Conservation (phyloP, 2,113 vertebrate species). For the Podarcis muralis region DNA sequence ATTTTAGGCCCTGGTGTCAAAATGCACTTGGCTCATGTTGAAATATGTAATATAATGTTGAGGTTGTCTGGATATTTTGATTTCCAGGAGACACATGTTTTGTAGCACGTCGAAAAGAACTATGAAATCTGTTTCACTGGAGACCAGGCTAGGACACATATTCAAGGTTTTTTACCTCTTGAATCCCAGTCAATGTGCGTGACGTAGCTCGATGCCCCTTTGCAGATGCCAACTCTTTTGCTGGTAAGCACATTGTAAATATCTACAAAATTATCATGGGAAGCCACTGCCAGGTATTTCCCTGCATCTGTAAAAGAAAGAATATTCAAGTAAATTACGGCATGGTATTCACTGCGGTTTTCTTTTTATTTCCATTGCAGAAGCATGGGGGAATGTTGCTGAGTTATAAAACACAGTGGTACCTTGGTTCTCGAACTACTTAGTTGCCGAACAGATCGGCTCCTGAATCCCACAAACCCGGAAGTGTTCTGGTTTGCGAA, state of each 20-base stretch:
- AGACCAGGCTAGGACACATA: background rate
- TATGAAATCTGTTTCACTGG: background rate
- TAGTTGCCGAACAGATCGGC: too few species aligned
- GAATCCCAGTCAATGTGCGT: constrained; percentile 98
- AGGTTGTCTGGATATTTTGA: too few species aligned
- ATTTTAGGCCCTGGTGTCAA: too few species aligned
- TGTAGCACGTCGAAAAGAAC: background rate
- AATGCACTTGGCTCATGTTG: too few species aligned
- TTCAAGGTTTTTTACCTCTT: constrained; percentile 79
- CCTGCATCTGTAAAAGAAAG: constrained; percentile 84
- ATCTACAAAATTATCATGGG: constrained; percentile 98
- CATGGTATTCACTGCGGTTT: background rate
- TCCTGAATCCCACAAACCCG: too few species aligned
- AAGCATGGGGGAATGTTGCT: background rate
- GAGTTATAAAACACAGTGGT: background rate
- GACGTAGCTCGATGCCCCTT: constrained; percentile 91
- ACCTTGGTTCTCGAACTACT: too few species aligned
- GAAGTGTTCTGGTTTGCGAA: too few species aligned
- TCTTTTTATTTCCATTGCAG: background rate
- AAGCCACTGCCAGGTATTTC: constrained; percentile 96
- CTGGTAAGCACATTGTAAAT: constrained; percentile 97
- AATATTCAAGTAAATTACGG: constrained; percentile 28
- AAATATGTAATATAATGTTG: too few species aligned
- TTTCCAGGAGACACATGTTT: background rate
- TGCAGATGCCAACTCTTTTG: constrained; percentile 97